Evolutionary conservation across 2,113 vertebrate genomes (phyloP).

Genomic region (Okapia johnstoni): DNA sequence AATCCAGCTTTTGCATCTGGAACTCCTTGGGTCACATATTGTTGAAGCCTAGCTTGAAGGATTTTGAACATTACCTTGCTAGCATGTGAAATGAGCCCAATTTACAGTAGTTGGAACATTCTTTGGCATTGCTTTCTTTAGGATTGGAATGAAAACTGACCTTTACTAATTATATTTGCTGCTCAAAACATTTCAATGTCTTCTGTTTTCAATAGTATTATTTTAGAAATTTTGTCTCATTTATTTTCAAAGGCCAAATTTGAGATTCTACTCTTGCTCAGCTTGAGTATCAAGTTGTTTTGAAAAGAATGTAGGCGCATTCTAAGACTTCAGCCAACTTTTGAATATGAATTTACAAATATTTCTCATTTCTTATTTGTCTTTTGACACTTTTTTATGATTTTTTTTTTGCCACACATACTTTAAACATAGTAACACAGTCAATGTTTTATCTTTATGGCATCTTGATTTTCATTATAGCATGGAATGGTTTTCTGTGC

Average conservation of each 20-base stretch:
- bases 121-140: background rate
- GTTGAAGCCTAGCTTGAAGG: background rate
- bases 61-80: background rate
- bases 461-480: background rate
- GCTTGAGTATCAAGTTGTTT: background rate
- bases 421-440: background rate
- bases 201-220: background rate
- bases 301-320: background rate
- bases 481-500: background rate
- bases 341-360: background rate
- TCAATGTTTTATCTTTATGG: background rate
- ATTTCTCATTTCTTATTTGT: background rate
- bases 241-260: background rate
- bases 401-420: background rate
- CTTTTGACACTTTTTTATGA: background rate
- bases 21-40: background rate
- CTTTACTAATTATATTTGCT: background rate
- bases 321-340: background rate
- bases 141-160: background rate
- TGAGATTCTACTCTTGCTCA: background rate
- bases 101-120: background rate
- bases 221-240: background rate
- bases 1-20: background rate
- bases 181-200: background rate
- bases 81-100: background rate